These are phyloP conservation scores for Falco novaeseelandiae DNA, from an alignment of 2,797 vertebrate species.

Conservation along the genomic window DNA sequence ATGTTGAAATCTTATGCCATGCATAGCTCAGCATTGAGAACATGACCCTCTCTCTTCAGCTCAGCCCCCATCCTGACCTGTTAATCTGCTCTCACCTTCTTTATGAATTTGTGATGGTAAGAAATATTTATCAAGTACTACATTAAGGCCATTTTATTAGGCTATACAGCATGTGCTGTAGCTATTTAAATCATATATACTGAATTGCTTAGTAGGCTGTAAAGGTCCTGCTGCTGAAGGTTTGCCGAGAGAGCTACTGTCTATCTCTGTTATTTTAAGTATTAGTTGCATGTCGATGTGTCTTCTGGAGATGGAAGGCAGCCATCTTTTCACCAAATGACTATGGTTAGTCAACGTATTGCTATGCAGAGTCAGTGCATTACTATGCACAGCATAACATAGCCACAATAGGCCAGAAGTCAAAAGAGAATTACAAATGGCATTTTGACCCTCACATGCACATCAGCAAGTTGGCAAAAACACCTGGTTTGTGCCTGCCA, in stretches of 20 bases:
- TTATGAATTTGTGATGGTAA: neutral
- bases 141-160: neutral
- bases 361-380: conserved; percentile 34
- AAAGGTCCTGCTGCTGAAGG: conserved; percentile 10
- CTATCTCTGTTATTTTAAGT: conserved; percentile 36
- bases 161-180: neutral
- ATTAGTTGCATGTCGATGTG: neutral
- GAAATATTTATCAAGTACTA: neutral
- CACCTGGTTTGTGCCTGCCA: neutral
- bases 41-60: neutral
- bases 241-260: conserved; percentile 27
- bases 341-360: neutral
- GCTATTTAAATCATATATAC: neutral
- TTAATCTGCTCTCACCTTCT: neutral
- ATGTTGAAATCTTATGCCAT: neutral
- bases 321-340: conserved; percentile 3
- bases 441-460: neutral
- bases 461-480: neutral
- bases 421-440: neutral
- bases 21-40: neutral
- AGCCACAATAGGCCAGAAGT: conserved; percentile 20
- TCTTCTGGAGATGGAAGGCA: conserved; percentile 28
- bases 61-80: neutral
- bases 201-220: neutral
- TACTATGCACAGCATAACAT: conserved; percentile 10